Evolutionary conservation across 2,113 vertebrate genomes (phyloP).

Genomic region (Danio rerio): DNA sequence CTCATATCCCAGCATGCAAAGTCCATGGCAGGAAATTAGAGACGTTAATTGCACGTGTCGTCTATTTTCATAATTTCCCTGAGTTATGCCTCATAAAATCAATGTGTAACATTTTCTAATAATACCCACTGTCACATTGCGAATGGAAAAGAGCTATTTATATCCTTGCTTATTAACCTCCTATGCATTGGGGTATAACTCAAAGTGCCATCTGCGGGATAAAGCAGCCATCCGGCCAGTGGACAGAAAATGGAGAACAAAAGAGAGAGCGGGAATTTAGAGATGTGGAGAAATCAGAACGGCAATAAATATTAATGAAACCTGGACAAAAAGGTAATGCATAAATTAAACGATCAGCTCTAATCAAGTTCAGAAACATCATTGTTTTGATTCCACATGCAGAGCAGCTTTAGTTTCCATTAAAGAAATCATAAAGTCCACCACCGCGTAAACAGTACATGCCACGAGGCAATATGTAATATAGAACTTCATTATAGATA

Average conservation of each 20-base stretch:
- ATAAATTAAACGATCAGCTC: background rate
- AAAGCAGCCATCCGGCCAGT: constrained; percentile 1
- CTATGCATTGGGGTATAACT: constrained; percentile 63
- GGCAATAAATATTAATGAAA: background rate
- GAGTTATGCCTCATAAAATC: constrained; percentile 67
- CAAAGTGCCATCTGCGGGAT: constrained; percentile 41
- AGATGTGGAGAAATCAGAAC: background rate
- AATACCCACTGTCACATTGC: constrained; percentile 65
- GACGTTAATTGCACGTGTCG: constrained; percentile 69
- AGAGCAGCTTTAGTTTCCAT: constrained; percentile 7
- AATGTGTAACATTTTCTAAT: constrained; percentile 57
- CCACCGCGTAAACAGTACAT: constrained; percentile 3
- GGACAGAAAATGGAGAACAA: constrained; percentile 7
- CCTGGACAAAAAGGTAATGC: background rate
- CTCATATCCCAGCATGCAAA: constrained; percentile 36
- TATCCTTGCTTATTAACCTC: constrained; percentile 70
- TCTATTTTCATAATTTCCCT: constrained; percentile 61
- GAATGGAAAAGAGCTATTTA: constrained; percentile 72
- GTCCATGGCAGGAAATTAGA: constrained; percentile 61
- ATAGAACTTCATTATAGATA: constrained; percentile 37
- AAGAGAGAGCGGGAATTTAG: background rate
- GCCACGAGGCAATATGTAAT: constrained; percentile 31
- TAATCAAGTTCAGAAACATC: constrained; percentile 2
- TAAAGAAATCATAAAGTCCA: constrained; percentile 30
- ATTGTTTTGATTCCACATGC: background rate